Evolutionary conservation across 2,888 invertebrate species (phyloP), one percentile per base, ranked within the genome.

Genomic region (Polia nebulosa): DNA sequence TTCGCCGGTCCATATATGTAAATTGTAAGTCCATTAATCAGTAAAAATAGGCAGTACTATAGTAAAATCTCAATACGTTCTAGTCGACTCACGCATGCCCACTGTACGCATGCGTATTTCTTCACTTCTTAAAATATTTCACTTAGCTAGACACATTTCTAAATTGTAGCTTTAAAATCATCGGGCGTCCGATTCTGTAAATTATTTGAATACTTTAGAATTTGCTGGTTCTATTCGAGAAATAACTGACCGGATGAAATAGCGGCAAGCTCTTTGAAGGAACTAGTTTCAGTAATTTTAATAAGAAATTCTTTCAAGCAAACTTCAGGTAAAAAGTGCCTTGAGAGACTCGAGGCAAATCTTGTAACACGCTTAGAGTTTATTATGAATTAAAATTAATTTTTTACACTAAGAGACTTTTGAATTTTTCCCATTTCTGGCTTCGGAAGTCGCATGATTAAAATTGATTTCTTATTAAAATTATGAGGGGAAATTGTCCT

Each of bases 161-260:
- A 88, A 92, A 92, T 92, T 91, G 89, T 94, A 94, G 92, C 89
- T 93, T 93, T 94, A 92, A 92, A 87, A 92, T 89, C 90, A 88
- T 88, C 85, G 76, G 86, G 70, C 17, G 74, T 56, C 44, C 72
- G 71, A 69, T 79, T 79, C 79, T 83, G 79, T 87, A 88, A 78
- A 75, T 73, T 62, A 76, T 76, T 81, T 73, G 73, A 64, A 59
- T 75, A 75, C 65, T 73, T 71, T 67, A 44, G 11, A 7, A 47
- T 67, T 64, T 27, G 3, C 39, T 2, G 45, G 41, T 41, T 56
- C 41, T 22, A 25, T 41, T 45, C 25, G 29, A 52, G 15, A 53
- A 51, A 41, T 51, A 59, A 55, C 57, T 47, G 47, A 32, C 64
- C 34, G 49, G 15, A 61, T 39, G 20, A 58, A 58, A 55, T 62